Conservation (phyloP, 2,113 vertebrate species). For the Myotis brandtii region DNA sequence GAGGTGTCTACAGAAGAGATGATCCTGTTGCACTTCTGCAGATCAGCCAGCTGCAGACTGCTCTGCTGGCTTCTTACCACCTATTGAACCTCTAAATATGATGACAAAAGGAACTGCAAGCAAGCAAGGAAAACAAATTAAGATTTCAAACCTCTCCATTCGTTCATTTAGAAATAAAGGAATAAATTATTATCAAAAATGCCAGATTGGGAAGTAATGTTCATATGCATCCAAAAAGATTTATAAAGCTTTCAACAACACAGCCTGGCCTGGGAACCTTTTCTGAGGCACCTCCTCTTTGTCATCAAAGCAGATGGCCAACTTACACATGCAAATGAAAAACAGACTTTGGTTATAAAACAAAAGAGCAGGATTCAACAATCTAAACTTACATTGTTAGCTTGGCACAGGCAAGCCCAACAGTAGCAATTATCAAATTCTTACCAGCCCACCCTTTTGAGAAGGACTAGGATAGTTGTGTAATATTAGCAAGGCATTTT, state of each 20-base stretch:
- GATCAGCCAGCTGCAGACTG: fast-evolving
- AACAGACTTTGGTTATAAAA: slow-evolving; percentile 20
- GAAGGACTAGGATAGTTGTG: background rate
- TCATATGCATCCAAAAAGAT: background rate
- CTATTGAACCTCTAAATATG: fast-evolving
- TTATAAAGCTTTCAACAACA: slow-evolving; percentile 40
- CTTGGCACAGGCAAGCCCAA: background rate
- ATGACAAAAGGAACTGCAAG: background rate
- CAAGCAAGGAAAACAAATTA: slow-evolving; percentile 19
- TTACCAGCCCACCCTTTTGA: background rate
- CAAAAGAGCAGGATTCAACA: background rate
- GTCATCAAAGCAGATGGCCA: slow-evolving; percentile 2
- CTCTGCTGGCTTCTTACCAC: background rate
- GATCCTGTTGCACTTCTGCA: fast-evolving
- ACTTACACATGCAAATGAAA: background rate
- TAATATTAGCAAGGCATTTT: background rate
- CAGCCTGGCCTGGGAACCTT: background rate
- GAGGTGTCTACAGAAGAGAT: fast-evolving
- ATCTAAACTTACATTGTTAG: slow-evolving; percentile 18
- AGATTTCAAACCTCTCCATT: background rate
- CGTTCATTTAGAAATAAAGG: background rate
- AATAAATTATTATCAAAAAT: background rate
- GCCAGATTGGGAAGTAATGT: background rate
- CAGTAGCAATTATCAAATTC: slow-evolving; percentile 38
- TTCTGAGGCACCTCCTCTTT: background rate